Evolutionary conservation across 2,888 invertebrate species (phyloP).

Genomic region (Notodonta dromedarius): DNA sequence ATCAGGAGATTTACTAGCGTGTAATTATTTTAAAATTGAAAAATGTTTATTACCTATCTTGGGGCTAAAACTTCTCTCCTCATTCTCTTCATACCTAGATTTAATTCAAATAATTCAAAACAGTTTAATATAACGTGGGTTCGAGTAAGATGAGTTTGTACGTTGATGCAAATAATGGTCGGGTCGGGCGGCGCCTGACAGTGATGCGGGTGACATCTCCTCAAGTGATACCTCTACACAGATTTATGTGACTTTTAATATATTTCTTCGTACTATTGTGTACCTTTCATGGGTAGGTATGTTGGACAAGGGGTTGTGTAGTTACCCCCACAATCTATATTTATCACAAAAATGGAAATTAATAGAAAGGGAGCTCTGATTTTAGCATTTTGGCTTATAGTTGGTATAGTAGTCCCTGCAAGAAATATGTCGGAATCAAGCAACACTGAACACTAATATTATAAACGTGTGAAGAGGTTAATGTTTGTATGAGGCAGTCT

Average conservation of each 20-base stretch:
- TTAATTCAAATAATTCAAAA: conserved; percentile 20
- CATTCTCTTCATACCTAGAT: background rate
- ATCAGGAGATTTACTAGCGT: too few relatives aligned
- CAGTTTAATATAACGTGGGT: conserved; percentile 48
- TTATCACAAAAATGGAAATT: too few relatives aligned
- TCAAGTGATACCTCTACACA: conserved; percentile 46
- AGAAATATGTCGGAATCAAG: too few relatives aligned
- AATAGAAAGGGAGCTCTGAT: too few relatives aligned
- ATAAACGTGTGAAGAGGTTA: too few relatives aligned
- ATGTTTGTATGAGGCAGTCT: too few relatives aligned
- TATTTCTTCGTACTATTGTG: conserved; percentile 17
- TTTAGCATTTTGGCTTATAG: too few relatives aligned
- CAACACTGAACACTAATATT: too few relatives aligned
- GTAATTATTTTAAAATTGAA: too few relatives aligned
- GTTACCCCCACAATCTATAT: background rate
- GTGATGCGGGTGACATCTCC: conserved; percentile 66
- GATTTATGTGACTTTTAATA: conserved; percentile 46
- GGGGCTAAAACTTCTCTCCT: too few relatives aligned
- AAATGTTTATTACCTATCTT: too few relatives aligned
- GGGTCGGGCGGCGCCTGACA: conserved; percentile 50
- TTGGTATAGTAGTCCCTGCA: too few relatives aligned
- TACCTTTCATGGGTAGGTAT: background rate
- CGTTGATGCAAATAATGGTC: conserved; percentile 54
- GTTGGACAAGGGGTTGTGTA: background rate
- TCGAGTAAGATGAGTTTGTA: conserved; percentile 34